phyloP scores from a whole-genome alignment of 2,888 invertebrate genomes.

The Apantesis nais region DNA sequence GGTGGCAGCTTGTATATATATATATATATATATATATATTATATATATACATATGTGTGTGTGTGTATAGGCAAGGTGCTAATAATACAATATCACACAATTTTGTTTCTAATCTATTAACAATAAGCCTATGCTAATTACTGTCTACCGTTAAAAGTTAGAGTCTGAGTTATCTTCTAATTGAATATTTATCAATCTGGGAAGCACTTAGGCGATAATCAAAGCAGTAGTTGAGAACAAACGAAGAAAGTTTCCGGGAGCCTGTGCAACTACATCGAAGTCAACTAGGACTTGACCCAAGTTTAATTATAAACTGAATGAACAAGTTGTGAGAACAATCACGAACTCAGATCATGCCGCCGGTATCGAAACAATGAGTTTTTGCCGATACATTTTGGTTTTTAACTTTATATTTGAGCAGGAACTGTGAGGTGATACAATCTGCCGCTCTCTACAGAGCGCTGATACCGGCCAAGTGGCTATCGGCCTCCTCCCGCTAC shows the following conservation, averaged over 20 bases:
- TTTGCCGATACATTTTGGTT: slow-evolving; percentile 43
- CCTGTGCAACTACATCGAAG: slow-evolving; percentile 66
- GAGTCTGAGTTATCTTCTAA: slow-evolving; percentile 43
- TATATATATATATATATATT: too few species aligned
- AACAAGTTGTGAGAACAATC: slow-evolving; percentile 73
- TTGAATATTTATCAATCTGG: slow-evolving; percentile 65
- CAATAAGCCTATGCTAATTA: slow-evolving; percentile 8
- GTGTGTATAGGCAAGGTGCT: too few species aligned
- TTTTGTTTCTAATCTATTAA: slow-evolving; percentile 28
- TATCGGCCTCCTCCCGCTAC: too few species aligned
- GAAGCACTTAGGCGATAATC: slow-evolving; percentile 67
- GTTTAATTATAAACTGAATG: slow-evolving; percentile 82
- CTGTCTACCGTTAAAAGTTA: slow-evolving; percentile 27
- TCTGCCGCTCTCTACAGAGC: too few species aligned
- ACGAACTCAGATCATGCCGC: slow-evolving; percentile 67
- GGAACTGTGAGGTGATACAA: too few species aligned
- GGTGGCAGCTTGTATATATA: too few species aligned
- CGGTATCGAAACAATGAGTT: slow-evolving; percentile 57
- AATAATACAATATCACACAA: too few species aligned
- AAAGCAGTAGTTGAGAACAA: slow-evolving; percentile 70
- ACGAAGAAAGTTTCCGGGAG: slow-evolving; percentile 71
- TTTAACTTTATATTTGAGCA: slow-evolving; percentile 25
- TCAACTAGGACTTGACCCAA: slow-evolving; percentile 75
- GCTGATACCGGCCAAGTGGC: too few species aligned
- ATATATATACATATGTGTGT: too few species aligned